phyloP scores from a whole-genome alignment of 2,888 invertebrate species.

The Fabriciana adippe region DNA sequence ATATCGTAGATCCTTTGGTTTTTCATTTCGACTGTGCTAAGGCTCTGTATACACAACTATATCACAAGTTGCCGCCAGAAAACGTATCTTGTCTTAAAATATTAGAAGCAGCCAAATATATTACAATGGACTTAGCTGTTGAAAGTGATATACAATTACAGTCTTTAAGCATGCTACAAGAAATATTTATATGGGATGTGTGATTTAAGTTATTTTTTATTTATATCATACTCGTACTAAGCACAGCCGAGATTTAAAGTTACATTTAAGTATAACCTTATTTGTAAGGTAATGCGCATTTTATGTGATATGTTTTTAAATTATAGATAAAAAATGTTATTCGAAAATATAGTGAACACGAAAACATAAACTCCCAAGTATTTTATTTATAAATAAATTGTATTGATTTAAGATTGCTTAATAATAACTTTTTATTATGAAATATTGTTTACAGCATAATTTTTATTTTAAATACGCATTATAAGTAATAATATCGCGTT shows the following conservation, averaged over 20 bases:
- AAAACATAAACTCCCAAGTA: too few relatives aligned
- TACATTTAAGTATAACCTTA: too few relatives aligned
- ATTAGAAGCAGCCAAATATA: constrained; percentile 73
- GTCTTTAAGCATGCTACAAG: constrained; percentile 68
- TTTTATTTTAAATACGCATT: too few relatives aligned
- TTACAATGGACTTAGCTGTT: constrained; percentile 69
- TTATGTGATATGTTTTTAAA: too few relatives aligned
- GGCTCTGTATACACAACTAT: constrained; percentile 62
- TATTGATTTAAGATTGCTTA: too few relatives aligned
- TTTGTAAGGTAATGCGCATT: too few relatives aligned
- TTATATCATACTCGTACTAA: neutral
- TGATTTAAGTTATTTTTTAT: constrained; percentile 38
- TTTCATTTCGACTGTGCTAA: constrained; percentile 75
- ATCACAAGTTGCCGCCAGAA: constrained; percentile 69
- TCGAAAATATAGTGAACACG: too few relatives aligned
- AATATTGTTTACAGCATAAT: neutral
- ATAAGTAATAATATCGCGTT: too few relatives aligned
- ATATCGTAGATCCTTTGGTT: constrained; percentile 75
- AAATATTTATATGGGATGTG: constrained; percentile 76
- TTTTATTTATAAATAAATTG: too few relatives aligned
- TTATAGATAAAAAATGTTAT: too few relatives aligned
- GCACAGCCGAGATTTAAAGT: too few relatives aligned
- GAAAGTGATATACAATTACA: constrained; percentile 61
- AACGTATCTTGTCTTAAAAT: constrained; percentile 68
- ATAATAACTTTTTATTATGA: neutral